These are phyloP conservation scores for Drosophila meridiana DNA, from an alignment of 2,888 invertebrate genomes.

Conservation along the genomic window DNA sequence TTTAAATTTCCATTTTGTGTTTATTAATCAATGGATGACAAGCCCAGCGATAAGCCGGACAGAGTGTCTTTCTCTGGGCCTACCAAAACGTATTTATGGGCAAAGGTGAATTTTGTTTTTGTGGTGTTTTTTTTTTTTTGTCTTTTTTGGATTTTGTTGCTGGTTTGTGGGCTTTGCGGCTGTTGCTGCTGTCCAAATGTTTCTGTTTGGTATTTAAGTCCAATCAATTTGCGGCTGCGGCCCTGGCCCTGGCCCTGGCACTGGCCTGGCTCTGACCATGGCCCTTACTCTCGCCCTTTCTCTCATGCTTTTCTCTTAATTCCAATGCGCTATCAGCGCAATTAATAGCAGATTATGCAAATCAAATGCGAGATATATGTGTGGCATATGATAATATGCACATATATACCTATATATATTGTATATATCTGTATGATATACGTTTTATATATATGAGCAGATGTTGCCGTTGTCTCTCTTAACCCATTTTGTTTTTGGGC, in stretches of 20 bases:
- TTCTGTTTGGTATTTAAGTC: conserved; percentile 65
- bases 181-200: conserved; percentile 66
- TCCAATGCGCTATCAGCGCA: conserved; percentile 73
- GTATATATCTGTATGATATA: background rate
- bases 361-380: conserved; percentile 62
- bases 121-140: background rate
- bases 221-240: conserved; percentile 66
- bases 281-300: conserved; percentile 29
- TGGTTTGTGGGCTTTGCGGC: conserved; percentile 15
- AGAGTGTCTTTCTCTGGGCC: conserved; percentile 17
- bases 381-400: conserved; percentile 43
- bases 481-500: conserved; percentile 35
- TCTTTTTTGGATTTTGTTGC: background rate
- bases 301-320: conserved; percentile 37
- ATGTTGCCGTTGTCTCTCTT: conserved; percentile 14
- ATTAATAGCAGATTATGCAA: conserved; percentile 83
- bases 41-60: conserved; percentile 48
- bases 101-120: conserved; percentile 7
- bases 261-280: conserved; percentile 1
- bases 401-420: background rate
- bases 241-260: conserved; percentile 12
- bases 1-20: conserved; percentile 76
- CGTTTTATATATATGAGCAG: background rate
- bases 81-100: conserved; percentile 43
- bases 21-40: conserved; percentile 76